Evolutionary conservation across 2,113 vertebrate genomes (phyloP).

Genomic region (Blennius ocellaris): DNA sequence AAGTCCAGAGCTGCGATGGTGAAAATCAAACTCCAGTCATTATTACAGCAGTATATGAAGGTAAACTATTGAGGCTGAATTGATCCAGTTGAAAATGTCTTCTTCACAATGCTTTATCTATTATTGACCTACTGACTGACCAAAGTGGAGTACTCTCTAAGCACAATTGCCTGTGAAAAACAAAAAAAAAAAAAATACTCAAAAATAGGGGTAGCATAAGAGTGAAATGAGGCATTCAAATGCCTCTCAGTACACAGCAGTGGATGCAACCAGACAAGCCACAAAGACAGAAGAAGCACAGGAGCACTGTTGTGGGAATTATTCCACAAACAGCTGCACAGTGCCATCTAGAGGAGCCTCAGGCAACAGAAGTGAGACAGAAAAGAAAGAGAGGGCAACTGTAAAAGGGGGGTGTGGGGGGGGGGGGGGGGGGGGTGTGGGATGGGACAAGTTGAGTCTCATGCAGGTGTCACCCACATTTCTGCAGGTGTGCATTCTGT

Average conservation of each 20-base stretch:
- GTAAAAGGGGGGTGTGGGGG: no score
- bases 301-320: not conserved
- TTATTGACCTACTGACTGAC: conserved; percentile 63
- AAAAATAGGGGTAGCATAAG: conserved; percentile 51
- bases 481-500: conserved; percentile 75
- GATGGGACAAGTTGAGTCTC: conserved; percentile 5
- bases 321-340: conserved; percentile 72
- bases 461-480: conserved; percentile 62
- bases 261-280: conserved; percentile 43
- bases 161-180: conserved; percentile 71
- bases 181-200: conserved; percentile 59
- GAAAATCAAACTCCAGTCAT: conserved; percentile 34
- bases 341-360: conserved; percentile 82
- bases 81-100: conserved; percentile 33
- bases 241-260: conserved; percentile 56
- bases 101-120: conserved; percentile 37
- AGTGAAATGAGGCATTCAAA: conserved; percentile 79
- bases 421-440: no score
- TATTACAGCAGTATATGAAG: conserved; percentile 9
- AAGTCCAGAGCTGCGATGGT: conserved; percentile 23
- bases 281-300: not conserved
- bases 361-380: conserved; percentile 8
- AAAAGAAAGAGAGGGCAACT: not conserved
- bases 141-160: conserved; percentile 48
- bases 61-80: conserved; percentile 26